These are phyloP conservation scores for Lampris incognitus DNA, from an alignment of 2,113 vertebrate species.

Conservation along the genomic window DNA sequence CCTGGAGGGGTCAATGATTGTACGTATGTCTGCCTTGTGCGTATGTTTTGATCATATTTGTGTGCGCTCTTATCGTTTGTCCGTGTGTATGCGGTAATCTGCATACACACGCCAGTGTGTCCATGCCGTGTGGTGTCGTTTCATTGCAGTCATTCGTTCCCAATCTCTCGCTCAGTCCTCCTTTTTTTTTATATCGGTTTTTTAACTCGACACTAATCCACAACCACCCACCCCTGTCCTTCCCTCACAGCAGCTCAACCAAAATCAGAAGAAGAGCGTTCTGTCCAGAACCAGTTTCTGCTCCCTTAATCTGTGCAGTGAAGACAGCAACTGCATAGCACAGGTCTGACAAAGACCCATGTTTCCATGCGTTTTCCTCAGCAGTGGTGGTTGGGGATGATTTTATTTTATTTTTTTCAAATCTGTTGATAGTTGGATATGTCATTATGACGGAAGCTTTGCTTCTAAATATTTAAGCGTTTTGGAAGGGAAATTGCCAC, in stretches of 20 bases:
- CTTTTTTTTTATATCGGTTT: constrained; percentile 6
- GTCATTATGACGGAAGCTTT: neutral
- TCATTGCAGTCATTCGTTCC: constrained; percentile 21
- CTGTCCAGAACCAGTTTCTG: constrained; percentile 45
- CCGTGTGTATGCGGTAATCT: constrained; percentile 29
- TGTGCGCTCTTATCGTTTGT: constrained; percentile 44
- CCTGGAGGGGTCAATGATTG: constrained; percentile 41
- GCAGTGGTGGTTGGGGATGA: too few species aligned
- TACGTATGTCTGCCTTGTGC: constrained; percentile 59
- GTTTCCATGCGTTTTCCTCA: neutral
- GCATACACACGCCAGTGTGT: constrained; percentile 1
- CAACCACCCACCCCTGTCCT: constrained; percentile 31
- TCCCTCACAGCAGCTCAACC: constrained; percentile 70
- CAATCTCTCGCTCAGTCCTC: constrained; percentile 26
- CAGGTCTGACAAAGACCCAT: neutral
- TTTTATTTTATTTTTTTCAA: too few species aligned
- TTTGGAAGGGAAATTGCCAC: neutral
- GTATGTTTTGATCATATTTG: constrained; percentile 50
- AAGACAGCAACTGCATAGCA: neutral
- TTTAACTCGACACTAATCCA: constrained; percentile 12
- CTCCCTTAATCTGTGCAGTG: constrained; percentile 16
- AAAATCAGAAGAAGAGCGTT: constrained; percentile 55
- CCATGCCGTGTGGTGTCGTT: constrained; percentile 35
- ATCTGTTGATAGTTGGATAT: neutral
- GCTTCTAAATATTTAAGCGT: constrained; percentile 17